A percentile compares a stretch with the other conserved stretches of the same genome.
Conservation (phyloP, 2,797 vertebrate species). For the Poeciliopsis infans region DNA sequence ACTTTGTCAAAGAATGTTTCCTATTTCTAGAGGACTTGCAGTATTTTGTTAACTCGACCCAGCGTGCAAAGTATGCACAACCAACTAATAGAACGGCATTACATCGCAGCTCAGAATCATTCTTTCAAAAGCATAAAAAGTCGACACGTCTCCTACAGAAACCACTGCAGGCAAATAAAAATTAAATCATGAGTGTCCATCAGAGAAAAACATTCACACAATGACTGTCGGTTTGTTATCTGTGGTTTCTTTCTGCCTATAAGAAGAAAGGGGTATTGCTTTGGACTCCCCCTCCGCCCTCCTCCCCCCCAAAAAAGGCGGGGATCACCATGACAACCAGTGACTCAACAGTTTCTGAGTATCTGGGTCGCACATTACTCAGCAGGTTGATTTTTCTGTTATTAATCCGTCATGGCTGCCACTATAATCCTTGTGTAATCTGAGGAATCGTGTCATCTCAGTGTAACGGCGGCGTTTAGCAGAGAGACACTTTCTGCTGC, state of each 20-base stretch:
- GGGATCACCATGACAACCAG: neutral
- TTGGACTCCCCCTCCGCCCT: neutral
- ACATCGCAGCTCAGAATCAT: neutral
- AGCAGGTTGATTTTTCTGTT: neutral
- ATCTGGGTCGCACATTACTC: conserved; percentile 3
- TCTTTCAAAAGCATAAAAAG: neutral
- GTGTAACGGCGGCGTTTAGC: neutral
- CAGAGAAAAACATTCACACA: neutral
- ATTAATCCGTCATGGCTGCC: neutral
- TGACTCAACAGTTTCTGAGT: neutral
- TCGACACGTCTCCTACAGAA: neutral
- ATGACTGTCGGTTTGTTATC: neutral
- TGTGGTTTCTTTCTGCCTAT: neutral
- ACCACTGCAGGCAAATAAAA: neutral
- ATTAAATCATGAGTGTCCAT: neutral
- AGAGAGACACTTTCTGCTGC: neutral
- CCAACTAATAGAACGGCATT: neutral
- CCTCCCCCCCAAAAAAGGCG: neutral
- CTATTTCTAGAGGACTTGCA: neutral
- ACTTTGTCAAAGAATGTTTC: neutral
- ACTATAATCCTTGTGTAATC: neutral
- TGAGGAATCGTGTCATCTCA: neutral
- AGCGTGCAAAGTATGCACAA: neutral
- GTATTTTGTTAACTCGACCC: neutral
- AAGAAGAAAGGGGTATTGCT: neutral